Percentiles rank a stretch among this genome's conserved stretches.
phyloP scores from a whole-genome alignment of 2,888 invertebrate species.

The Idaea aversata region DNA sequence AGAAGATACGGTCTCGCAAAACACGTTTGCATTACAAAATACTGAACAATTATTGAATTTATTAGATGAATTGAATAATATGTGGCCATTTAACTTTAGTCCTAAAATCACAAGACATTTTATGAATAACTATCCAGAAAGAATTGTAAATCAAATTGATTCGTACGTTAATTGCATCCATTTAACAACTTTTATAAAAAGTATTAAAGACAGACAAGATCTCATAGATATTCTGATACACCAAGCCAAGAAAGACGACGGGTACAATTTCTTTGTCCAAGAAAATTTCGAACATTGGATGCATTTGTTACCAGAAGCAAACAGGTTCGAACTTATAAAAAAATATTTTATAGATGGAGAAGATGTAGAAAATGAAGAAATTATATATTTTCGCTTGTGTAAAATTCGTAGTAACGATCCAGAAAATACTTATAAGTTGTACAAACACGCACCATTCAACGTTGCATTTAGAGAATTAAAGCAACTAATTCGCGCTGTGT shows the following conservation, averaged over 20 bases:
- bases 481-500: conserved; percentile 49
- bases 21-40: conserved; percentile 37
- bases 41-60: conserved; percentile 44
- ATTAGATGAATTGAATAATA: conserved; percentile 28
- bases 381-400: not conserved
- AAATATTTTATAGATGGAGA: conserved; percentile 46
- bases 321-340: conserved; percentile 51
- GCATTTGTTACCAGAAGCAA: conserved; percentile 43
- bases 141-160: conserved; percentile 46
- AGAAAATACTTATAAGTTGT: conserved; percentile 45
- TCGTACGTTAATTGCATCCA: conserved; percentile 32
- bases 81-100: conserved; percentile 31
- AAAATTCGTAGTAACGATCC: conserved; percentile 6
- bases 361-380: conserved; percentile 3
- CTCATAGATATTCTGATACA: conserved; percentile 46
- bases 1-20: conserved; percentile 14
- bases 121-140: conserved; percentile 47
- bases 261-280: conserved; percentile 33
- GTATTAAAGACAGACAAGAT: conserved; percentile 42
- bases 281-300: conserved; percentile 50
- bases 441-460: conserved; percentile 50
- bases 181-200: conserved; percentile 46
- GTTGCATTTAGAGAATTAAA: conserved; percentile 50
- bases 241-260: conserved; percentile 30
- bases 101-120: conserved; percentile 44